phyloP scores from a whole-genome alignment of 2,888 invertebrate genomes.

The Uropetala carovei region DNA sequence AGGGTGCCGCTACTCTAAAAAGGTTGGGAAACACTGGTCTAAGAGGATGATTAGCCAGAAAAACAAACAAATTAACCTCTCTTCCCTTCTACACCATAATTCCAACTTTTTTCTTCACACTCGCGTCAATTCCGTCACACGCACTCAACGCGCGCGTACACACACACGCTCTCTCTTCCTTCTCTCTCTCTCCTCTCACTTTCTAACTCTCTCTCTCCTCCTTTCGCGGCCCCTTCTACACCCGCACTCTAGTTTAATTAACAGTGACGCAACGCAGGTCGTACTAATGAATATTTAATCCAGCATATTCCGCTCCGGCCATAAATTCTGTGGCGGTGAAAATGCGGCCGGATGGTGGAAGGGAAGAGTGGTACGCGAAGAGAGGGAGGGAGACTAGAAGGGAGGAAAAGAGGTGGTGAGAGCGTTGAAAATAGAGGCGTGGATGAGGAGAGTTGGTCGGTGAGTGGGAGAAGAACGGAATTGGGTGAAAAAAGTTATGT shows the following conservation, averaged over 20 bases:
- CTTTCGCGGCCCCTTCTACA: neutral
- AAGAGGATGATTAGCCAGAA: too few relatives aligned
- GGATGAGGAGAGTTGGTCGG: neutral
- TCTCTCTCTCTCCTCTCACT: neutral
- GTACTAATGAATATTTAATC: conserved; percentile 64
- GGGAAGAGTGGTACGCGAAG: neutral
- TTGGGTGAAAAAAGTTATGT: neutral
- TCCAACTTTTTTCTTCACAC: conserved; percentile 3
- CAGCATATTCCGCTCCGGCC: conserved; percentile 59
- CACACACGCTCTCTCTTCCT: neutral
- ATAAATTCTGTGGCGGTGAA: conserved; percentile 57
- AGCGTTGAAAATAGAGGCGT: neutral
- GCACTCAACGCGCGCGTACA: neutral
- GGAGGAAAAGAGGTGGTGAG: neutral
- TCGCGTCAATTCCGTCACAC: neutral
- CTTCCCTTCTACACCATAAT: neutral
- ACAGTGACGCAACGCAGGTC: conserved; percentile 63
- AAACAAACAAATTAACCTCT: too few relatives aligned
- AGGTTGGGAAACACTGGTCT: too few relatives aligned
- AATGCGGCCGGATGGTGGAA: conserved; percentile 33
- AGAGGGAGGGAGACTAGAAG: neutral
- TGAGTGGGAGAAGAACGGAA: neutral
- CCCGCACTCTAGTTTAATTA: conserved; percentile 63
- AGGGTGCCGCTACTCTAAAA: too few relatives aligned
- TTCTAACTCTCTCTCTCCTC: neutral